Evolutionary conservation across 2,888 invertebrate genomes (phyloP).

Genomic region (Lycaena phlaeas): DNA sequence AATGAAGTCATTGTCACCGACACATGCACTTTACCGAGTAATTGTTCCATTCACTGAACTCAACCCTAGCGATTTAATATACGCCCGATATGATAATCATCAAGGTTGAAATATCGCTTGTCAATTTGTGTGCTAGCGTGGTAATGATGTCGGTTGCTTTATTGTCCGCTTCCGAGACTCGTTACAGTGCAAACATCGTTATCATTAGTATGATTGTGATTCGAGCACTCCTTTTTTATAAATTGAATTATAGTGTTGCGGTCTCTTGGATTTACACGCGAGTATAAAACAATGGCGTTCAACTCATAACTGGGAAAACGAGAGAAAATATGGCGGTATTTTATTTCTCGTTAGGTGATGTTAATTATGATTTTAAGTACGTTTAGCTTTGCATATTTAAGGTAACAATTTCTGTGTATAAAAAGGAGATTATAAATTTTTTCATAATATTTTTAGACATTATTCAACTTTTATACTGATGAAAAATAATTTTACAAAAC

Average conservation of each 20-base stretch:
- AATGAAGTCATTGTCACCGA: constrained; percentile 47
- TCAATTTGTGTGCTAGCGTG: constrained; percentile 41
- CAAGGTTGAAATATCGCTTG: constrained; percentile 45
- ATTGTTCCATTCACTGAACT: constrained; percentile 46
- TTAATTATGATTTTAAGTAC: too few relatives aligned
- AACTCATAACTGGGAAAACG: too few relatives aligned
- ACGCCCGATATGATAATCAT: constrained; percentile 43
- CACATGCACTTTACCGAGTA: constrained; percentile 30
- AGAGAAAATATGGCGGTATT: too few relatives aligned
- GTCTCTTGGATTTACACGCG: constrained; percentile 12
- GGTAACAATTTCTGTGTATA: too few relatives aligned
- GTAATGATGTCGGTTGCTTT: constrained; percentile 30
- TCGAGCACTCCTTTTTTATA: constrained; percentile 21
- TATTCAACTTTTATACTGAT: too few relatives aligned
- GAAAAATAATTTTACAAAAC: too few relatives aligned
- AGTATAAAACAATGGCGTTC: too few relatives aligned
- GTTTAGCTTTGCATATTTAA: too few relatives aligned
- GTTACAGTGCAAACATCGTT: constrained; percentile 27
- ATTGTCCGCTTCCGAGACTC: constrained; percentile 35
- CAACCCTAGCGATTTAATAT: constrained; percentile 42
- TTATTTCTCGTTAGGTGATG: too few relatives aligned
- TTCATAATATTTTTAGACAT: too few relatives aligned
- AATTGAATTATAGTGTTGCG: constrained; percentile 22
- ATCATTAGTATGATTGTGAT: constrained; percentile 26
- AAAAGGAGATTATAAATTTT: too few relatives aligned